phyloP scores from a whole-genome alignment of 2,113 vertebrate genomes.

The Microcebus jonahi region DNA sequence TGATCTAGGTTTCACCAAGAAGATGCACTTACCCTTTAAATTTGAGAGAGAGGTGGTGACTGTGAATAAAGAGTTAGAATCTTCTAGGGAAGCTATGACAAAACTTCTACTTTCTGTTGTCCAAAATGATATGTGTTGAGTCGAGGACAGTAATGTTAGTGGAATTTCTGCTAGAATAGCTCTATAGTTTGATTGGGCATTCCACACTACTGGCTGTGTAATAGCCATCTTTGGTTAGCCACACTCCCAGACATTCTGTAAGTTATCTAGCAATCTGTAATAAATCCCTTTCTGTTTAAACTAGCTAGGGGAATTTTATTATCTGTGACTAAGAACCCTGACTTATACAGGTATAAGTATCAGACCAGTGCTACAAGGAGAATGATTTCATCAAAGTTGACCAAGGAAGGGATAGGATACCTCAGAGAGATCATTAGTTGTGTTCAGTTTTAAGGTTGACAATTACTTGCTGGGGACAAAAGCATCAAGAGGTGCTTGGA shows the following conservation, averaged over 20 bases:
- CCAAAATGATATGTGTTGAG: neutral
- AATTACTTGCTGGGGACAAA: neutral
- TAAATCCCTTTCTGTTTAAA: neutral
- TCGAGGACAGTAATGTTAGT: neutral
- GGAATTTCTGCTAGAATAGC: neutral
- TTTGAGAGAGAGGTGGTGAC: neutral
- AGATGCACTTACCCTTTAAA: neutral
- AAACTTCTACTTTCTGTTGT: neutral
- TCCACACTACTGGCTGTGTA: neutral
- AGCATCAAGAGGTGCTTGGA: neutral
- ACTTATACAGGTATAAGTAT: neutral
- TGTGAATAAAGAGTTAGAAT: neutral
- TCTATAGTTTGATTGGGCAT: neutral
- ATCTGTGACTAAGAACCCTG: neutral
- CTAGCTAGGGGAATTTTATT: neutral
- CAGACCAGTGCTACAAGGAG: neutral
- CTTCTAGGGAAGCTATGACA: neutral
- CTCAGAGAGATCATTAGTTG: neutral
- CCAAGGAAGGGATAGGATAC: neutral
- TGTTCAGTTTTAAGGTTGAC: neutral
- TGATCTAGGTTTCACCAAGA: neutral
- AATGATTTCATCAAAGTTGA: slow-evolving; percentile 6
- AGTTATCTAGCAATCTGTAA: neutral
- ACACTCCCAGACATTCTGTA: neutral
- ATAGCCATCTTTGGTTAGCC: neutral